phyloP scores from a whole-genome alignment of 2,888 invertebrate genomes.

The Beris chalybata region DNA sequence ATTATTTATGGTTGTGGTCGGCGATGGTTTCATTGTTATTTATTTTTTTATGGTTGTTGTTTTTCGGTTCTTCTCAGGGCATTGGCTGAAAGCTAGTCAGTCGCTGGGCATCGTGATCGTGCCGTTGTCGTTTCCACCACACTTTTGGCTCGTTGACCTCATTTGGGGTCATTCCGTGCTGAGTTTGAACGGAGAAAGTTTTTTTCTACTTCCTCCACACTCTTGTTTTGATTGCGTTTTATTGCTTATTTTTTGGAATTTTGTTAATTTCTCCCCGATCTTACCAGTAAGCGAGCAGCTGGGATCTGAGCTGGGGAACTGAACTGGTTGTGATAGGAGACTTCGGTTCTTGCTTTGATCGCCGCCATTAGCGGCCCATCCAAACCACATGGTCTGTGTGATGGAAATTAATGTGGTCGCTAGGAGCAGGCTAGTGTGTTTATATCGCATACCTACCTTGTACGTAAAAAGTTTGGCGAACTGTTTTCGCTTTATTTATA shows the following conservation, averaged over 20 bases:
- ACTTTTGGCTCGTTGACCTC: slow-evolving; percentile 33
- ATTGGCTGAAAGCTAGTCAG: slow-evolving; percentile 13
- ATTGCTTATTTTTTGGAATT: slow-evolving; percentile 16
- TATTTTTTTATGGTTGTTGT: slow-evolving; percentile 15
- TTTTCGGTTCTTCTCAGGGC: slow-evolving; percentile 20
- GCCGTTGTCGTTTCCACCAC: slow-evolving; percentile 22
- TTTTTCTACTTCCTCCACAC: slow-evolving; percentile 23
- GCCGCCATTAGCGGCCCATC: too few species aligned
- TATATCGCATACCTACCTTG: too few species aligned
- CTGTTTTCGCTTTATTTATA: too few species aligned
- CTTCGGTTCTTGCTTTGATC: too few species aligned
- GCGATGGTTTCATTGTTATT: background rate
- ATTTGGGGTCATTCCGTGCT: slow-evolving; percentile 34
- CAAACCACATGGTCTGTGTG: too few species aligned
- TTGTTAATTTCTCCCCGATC: slow-evolving; percentile 21
- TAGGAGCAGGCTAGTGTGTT: too few species aligned
- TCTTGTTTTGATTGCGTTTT: slow-evolving; percentile 22
- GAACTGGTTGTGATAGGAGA: too few species aligned
- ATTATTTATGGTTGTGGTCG: slow-evolving; percentile 27
- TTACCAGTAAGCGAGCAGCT: background rate
- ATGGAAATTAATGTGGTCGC: too few species aligned
- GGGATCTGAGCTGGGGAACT: too few species aligned
- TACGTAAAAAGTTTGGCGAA: too few species aligned
- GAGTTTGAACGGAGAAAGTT: slow-evolving; percentile 23
- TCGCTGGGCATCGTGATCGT: slow-evolving; percentile 11